Percentiles rank a stretch among this genome's conserved stretches.
Conservation (phyloP, 2,113 vertebrate genomes). For the Ornithorhynchus anatinus region DNA sequence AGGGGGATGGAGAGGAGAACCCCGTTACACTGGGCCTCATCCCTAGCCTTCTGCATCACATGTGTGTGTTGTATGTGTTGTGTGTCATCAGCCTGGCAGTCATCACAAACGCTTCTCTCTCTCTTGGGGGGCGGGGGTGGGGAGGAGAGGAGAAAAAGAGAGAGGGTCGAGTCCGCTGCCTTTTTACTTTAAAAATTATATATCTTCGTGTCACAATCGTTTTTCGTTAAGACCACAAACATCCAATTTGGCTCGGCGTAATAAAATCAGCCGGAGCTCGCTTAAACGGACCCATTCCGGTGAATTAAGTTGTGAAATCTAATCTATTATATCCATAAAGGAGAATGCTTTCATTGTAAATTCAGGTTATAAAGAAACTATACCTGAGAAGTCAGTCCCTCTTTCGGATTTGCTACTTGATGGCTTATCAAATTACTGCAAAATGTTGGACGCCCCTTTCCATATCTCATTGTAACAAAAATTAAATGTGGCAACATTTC, state of each 20-base stretch:
- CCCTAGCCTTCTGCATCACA: not conserved
- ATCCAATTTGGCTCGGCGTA: slow-evolving; percentile 68
- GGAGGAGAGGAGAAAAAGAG: not conserved
- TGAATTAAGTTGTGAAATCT: slow-evolving; percentile 70
- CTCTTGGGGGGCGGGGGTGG: not conserved
- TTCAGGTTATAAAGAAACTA: slow-evolving; percentile 57
- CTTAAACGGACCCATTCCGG: slow-evolving; percentile 60
- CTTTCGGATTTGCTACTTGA: slow-evolving; percentile 45
- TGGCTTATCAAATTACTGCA: slow-evolving; percentile 59
- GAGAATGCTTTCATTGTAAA: slow-evolving; percentile 66
- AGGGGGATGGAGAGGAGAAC: not conserved
- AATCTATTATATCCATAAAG: slow-evolving; percentile 68
- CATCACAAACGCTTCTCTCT: not conserved
- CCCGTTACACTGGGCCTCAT: too few relatives aligned
- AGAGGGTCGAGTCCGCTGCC: slow-evolving; percentile 2
- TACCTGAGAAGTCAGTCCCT: slow-evolving; percentile 52
- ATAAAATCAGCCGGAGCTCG: slow-evolving; percentile 67
- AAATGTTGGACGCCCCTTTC: slow-evolving; percentile 31
- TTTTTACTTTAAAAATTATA: slow-evolving; percentile 56
- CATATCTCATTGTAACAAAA: slow-evolving; percentile 36
- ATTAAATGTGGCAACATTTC: slow-evolving; percentile 51
- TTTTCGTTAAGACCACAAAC: slow-evolving; percentile 70
- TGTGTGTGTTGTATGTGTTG: not conserved
- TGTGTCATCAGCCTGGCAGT: not conserved
- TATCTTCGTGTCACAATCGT: slow-evolving; percentile 66